These are phyloP conservation scores for Vollenhovia emeryi DNA, from an alignment of 1,140 invertebrate species.

Conservation along the genomic window DNA sequence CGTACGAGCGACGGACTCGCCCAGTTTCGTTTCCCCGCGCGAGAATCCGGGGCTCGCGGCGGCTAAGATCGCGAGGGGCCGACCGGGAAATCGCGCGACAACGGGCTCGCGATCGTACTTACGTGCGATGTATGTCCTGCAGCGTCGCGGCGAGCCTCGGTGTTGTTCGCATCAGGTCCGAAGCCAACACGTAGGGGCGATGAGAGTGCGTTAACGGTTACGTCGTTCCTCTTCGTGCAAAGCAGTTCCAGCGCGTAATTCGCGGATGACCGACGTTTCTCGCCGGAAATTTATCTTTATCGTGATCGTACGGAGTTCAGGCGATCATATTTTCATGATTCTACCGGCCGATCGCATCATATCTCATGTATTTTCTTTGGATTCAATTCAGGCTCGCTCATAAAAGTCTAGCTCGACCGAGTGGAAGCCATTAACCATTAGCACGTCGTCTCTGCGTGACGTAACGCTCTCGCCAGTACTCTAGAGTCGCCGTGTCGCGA, in stretches of 20 bases:
- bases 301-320: slow-evolving; percentile 69
- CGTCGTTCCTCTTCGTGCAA: slow-evolving; percentile 60
- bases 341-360: slow-evolving; percentile 79
- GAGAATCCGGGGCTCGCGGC: slow-evolving; percentile 2
- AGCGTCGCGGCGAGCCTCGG: slow-evolving; percentile 73
- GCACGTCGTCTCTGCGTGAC: slow-evolving; percentile 76
- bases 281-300: slow-evolving; percentile 72
- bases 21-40: slow-evolving; percentile 62
- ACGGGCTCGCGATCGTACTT: slow-evolving; percentile 69
- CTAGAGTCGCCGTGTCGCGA: background rate
- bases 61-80: background rate
- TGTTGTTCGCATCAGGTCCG: slow-evolving; percentile 79
- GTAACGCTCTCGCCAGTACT: slow-evolving; percentile 60
- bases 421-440: slow-evolving; percentile 81
- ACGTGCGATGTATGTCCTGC: slow-evolving; percentile 79
- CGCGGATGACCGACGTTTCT: slow-evolving; percentile 61
- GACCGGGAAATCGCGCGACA: background rate
- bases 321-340: slow-evolving; percentile 79
- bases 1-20: slow-evolving; percentile 74
- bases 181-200: slow-evolving; percentile 70
- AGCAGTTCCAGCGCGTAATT: slow-evolving; percentile 72
- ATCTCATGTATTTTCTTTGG: slow-evolving; percentile 80
- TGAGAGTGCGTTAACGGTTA: slow-evolving; percentile 75
- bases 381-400: slow-evolving; percentile 80
- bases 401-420: slow-evolving; percentile 75